Base-by-base conservation (phyloP, 2,888 invertebrate genomes). In the Lasioglossum villosulum region DNA sequence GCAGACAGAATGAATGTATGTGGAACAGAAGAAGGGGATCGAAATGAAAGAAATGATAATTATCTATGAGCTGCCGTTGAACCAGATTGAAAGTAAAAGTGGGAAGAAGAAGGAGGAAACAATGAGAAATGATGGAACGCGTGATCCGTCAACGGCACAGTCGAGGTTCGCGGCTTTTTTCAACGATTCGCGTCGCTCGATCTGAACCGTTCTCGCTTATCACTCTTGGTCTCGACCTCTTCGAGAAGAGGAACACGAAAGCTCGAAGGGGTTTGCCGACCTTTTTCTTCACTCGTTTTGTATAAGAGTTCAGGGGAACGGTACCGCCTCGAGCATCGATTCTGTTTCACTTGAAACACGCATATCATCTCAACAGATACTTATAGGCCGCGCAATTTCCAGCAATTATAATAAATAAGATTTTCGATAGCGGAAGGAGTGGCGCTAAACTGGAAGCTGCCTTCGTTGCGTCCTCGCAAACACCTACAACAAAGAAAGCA, bases 281-380 rank as follows among this genome's bases (percentile, higher is more conserved):
- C 74, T 70, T 79, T 16, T 42, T 70, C 52, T 70, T 34, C 48
- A 30, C 76, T 48, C 73, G 59, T 73, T 45, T 59, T 30, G 14
- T 27, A 23, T 30, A 30, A 45, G 37, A 34, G 16, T 56, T 48
- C 48, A n/a, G 34, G 48, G 34, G 14, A 59, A 52, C 42, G 68
- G 37, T 37, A 4, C 37, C 30, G 16, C 8, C 52, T 27, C 14
- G 78, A 70, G 59, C 27, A 74, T 73, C 37, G 73, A n/a, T 37
- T 81, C 45, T 37, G 19, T 52, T 68, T 86, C 78, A 86, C 39
- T 73, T 74, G 30, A 23, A 39, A 71, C 39, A 85, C 88, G 92
- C 94, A 93, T 91, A 95, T 95, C 95, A 95, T 94, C 95, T 95
- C 74, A 93, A 93, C 80, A 94, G 86, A 86, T 92, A 90, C 85